These are phyloP conservation scores for Blomia tropicalis DNA, from an alignment of 2,888 invertebrate species.

Conservation along the genomic window DNA sequence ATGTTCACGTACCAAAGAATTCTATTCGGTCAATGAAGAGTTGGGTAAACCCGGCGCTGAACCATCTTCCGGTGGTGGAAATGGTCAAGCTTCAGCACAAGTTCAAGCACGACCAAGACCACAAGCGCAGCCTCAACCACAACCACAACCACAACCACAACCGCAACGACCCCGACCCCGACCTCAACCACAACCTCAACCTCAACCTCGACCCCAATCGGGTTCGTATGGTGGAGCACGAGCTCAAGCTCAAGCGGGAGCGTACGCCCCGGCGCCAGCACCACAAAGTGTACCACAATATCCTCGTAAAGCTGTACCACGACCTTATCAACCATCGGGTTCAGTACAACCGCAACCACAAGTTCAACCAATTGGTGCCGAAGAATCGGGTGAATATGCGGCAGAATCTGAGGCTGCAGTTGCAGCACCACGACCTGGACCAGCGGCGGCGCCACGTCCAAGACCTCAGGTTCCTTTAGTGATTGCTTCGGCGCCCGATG, in stretches of 20 bases:
- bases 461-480: background rate
- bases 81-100: slow-evolving; percentile 20
- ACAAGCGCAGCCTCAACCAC: background rate
- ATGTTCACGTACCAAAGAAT: slow-evolving; percentile 50
- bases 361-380: background rate
- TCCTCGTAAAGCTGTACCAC: background rate
- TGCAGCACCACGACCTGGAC: background rate
- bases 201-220: background rate
- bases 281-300: background rate
- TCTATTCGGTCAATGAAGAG: slow-evolving; percentile 40
- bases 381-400: background rate
- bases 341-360: background rate
- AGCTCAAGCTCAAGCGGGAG: background rate
- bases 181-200: background rate
- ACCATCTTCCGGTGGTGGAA: background rate
- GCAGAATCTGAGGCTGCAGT: background rate
- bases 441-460: background rate
- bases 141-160: background rate
- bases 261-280: background rate
- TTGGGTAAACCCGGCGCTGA: slow-evolving; percentile 17
- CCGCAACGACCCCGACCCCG: background rate
- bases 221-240: background rate
- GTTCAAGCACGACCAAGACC: background rate
- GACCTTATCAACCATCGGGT: background rate
- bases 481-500: background rate